These are phyloP conservation scores for Platycheirus rosarum DNA, from an alignment of 2,888 invertebrate species.

Conservation along the genomic window DNA sequence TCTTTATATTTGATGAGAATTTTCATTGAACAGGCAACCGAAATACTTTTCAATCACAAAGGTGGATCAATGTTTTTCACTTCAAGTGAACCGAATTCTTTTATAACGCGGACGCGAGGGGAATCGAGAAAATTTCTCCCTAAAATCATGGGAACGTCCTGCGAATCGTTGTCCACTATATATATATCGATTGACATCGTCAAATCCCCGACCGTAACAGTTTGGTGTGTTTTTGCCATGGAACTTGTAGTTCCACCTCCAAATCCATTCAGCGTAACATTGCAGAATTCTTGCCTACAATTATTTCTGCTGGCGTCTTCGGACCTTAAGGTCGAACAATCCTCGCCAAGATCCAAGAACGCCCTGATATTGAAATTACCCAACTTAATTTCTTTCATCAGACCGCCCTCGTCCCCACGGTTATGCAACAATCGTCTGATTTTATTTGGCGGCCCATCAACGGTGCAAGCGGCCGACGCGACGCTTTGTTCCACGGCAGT, in stretches of 20 bases:
- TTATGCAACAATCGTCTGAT: not conserved
- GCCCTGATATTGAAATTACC: not conserved
- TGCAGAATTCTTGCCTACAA: constrained; percentile 3
- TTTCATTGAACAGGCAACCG: not conserved
- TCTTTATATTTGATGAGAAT: not conserved
- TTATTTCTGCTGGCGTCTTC: not conserved
- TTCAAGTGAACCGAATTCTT: constrained; percentile 13
- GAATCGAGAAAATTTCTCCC: not conserved
- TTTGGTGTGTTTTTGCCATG: constrained; percentile 1
- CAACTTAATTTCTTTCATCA: not conserved
- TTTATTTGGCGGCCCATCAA: not conserved
- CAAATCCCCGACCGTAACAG: not conserved
- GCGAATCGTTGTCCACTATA: not conserved
- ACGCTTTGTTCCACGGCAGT: not conserved
- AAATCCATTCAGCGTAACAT: constrained; percentile 1
- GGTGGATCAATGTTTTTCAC: constrained; percentile 1
- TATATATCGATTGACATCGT: not conserved
- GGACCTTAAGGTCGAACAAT: not conserved
- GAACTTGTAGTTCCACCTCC: constrained; percentile 1
- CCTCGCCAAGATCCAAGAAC: constrained; percentile 12
- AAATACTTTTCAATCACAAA: not conserved
- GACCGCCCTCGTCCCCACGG: not conserved
- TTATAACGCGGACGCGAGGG: not conserved
- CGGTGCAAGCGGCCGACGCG: not conserved
- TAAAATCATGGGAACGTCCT: not conserved